Percentiles rank a stretch among this genome's conserved stretches.
These are phyloP conservation scores for Andricus quercusramuli DNA, from an alignment of 2,888 invertebrate genomes.

Conservation along the genomic window DNA sequence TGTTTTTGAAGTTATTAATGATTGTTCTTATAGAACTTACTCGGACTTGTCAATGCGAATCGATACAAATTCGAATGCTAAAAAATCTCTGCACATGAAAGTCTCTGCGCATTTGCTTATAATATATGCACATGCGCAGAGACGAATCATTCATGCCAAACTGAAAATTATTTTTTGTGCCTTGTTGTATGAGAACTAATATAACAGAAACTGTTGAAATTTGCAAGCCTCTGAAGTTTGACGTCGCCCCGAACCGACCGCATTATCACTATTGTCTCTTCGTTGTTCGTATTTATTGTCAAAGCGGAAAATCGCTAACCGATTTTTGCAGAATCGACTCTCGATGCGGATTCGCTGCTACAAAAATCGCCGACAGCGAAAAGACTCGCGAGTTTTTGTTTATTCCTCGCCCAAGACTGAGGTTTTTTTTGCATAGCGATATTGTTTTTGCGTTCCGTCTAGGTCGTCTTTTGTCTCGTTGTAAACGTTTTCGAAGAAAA, in stretches of 20 bases:
- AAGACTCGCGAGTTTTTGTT: constrained; percentile 55
- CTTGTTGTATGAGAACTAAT: constrained; percentile 17
- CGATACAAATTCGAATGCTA: background rate
- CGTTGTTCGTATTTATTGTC: constrained; percentile 74
- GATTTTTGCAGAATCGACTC: constrained; percentile 66
- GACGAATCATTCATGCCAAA: background rate
- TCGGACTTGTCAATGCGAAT: background rate
- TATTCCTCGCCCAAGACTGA: constrained; percentile 75
- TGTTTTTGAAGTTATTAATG: constrained; percentile 1
- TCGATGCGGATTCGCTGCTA: constrained; percentile 56
- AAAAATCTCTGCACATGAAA: background rate
- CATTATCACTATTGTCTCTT: constrained; percentile 60
- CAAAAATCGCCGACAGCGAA: constrained; percentile 63
- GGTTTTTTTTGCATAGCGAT: constrained; percentile 64
- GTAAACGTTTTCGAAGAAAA: constrained; percentile 74
- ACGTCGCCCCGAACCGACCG: constrained; percentile 57
- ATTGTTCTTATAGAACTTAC: constrained; percentile 5
- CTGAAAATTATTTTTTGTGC: background rate
- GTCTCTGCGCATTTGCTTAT: background rate
- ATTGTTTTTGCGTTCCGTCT: constrained; percentile 56
- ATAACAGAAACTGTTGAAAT: constrained; percentile 25
- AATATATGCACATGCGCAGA: background rate
- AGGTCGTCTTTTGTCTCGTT: constrained; percentile 64
- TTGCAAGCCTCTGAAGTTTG: constrained; percentile 39
- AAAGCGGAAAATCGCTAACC: constrained; percentile 51